Conservation (phyloP, 1,140 invertebrate species). For the Penaeus chinensis region DNA sequence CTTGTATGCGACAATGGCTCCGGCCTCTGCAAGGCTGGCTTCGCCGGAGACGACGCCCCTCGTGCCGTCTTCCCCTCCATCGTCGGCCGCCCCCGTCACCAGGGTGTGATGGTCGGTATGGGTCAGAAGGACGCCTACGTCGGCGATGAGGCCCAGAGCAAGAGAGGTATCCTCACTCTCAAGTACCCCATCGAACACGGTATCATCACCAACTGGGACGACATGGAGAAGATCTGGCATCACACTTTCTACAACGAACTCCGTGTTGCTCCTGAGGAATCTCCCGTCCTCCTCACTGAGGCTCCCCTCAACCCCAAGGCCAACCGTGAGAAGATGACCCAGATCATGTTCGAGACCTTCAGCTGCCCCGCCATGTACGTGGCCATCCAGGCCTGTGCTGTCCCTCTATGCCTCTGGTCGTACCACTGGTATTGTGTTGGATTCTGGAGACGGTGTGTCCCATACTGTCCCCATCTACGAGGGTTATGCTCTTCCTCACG, state of each 20-base stretch:
- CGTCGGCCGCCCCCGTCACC: constrained; percentile 73
- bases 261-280: constrained; percentile 93
- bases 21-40: constrained; percentile 72
- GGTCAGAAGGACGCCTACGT: constrained; percentile 92
- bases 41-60: constrained; percentile 88
- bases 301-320: constrained; percentile 28
- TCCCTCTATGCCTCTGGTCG: constrained; percentile 92
- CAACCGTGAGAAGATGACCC: constrained; percentile 29
- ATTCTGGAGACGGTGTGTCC: constrained; percentile 92
- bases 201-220: constrained; percentile 96
- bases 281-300: constrained; percentile 73
- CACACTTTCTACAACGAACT: constrained; percentile 96
- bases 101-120: constrained; percentile 94
- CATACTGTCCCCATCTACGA: constrained; percentile 96
- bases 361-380: constrained; percentile 28
- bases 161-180: constrained; percentile 89
- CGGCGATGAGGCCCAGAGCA: constrained; percentile 93
- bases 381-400: constrained; percentile 72
- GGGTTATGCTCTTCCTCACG: constrained; percentile 87
- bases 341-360: constrained; percentile 31
- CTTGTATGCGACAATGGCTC: no score
- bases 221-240: constrained; percentile 98
- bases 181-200: constrained; percentile 96
- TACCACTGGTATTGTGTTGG: constrained; percentile 93
- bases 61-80: constrained; percentile 90